Base-by-base conservation (phyloP, 1,140 invertebrate species). In the Drosophila repleta region DNA sequence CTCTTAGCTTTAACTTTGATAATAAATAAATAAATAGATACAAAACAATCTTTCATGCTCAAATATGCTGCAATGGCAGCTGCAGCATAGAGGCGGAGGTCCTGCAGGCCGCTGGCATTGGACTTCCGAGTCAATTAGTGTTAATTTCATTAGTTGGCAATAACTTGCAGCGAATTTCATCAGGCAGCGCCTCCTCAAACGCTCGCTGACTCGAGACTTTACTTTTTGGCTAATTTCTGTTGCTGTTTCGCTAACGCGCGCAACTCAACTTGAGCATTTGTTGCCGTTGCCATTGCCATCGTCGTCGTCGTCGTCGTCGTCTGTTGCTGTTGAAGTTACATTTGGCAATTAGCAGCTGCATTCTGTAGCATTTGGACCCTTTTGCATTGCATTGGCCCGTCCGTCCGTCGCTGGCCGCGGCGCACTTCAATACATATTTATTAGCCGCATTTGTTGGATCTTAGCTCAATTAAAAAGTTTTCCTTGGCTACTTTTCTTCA, bases 391-490 rank as follows among this genome's bases (percentile, higher is more conserved):
- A 7, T 6, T 29, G 4, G 4, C 26, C 26, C 46, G 4, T 32
- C 11, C 2, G 32, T 8, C 11, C n/a, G 21, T 15, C 37, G 15
- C 37, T 29, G 46, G 13, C 39, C 2, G 3, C 37, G 56, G 65
- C 29, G 48, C 73, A 80, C 81, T 80, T 76, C 83, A 88, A 87
- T 87, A 87, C 83, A 87, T 87, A 87, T 87, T 87, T 87, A 87
- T 87, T 87, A 87, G 82, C 82, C 82, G 82, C 82, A 87, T 87
- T 87, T 87, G 82, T 87, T 87, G 82, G 82, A 87, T 87, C 81
- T 88, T 87, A 79, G 83, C 83, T 87, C 83, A 87, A 87, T 87
- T 87, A 87, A 87, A 87, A 87, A 87, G 72, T 87, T 87, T 87
- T 82, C 76, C 82, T 81, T 70, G 60, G 83, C 83, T 82, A 83